Evolutionary conservation across 2,888 invertebrate species (phyloP).

Genomic region (Polydrusus pterygomalis): DNA sequence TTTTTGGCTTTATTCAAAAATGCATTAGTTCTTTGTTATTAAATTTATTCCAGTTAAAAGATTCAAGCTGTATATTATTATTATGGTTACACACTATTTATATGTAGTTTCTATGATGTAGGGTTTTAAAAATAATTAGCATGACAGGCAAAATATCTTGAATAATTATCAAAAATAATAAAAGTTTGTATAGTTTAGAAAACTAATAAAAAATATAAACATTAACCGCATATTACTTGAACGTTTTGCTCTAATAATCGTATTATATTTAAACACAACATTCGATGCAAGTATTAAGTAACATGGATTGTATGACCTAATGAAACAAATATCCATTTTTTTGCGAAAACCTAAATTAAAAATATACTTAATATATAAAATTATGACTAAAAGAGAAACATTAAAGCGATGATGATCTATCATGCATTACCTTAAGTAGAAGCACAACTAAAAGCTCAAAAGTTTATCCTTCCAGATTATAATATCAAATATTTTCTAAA

Average conservation of each 20-base stretch:
- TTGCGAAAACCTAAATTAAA: background rate
- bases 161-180: background rate
- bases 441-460: background rate
- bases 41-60: too few relatives aligned
- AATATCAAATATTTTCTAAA: too few relatives aligned
- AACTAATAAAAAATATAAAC: slow-evolving; percentile 18
- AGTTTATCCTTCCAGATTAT: background rate
- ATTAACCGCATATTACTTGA: slow-evolving; percentile 13
- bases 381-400: background rate
- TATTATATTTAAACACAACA: slow-evolving; percentile 32
- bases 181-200: background rate
- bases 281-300: slow-evolving; percentile 32
- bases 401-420: background rate
- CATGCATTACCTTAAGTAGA: too few relatives aligned
- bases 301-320: slow-evolving; percentile 28
- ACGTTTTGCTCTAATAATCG: slow-evolving; percentile 41
- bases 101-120: too few relatives aligned
- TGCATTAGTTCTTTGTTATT: too few relatives aligned
- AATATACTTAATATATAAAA: background rate
- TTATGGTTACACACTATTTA: too few relatives aligned
- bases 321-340: slow-evolving; percentile 24
- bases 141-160: too few relatives aligned
- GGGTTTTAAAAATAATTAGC: too few relatives aligned
- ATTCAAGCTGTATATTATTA: too few relatives aligned
- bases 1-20: too few relatives aligned